Evolutionary conservation across 2,888 invertebrate genomes (phyloP), one percentile per base, ranked within the genome.

Genomic region (Drosophila flavopinicola): DNA sequence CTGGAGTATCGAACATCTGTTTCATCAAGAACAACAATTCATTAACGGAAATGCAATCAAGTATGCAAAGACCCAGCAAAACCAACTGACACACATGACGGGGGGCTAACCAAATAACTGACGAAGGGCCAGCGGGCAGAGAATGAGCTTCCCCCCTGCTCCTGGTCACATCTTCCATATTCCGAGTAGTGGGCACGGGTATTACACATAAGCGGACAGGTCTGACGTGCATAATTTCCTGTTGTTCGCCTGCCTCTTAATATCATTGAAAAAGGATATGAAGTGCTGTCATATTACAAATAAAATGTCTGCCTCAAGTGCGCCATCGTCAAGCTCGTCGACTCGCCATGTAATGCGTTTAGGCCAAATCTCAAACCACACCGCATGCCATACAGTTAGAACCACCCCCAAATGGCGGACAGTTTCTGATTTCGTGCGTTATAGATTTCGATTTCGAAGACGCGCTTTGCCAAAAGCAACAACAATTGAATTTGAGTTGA

Each of bases 191-290:
- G 42, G 57, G 48, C 33, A 54, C 25, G 59, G 61, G 54, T 51
- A 69, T 78, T 79, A 79, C 63, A 73, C 73, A 79, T 78, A 78
- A 78, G 77, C 79, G 63, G 77, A 78, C 77, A 78, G 76, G 64
- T 79, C 73, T 78, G 77, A 78, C 77, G 77, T 78, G 76, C 76
- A 78, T 78, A 78, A 78, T 78, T 78, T 78, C 77, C 77, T 79
- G 77, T 67, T 79, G 73, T 76, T 67, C 52, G 59, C 11, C 41
- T 35, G 66, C 35, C 63, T 56, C 53, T 66, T 63, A 72, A 72
- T 78, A 73, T 61, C 64, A 75, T 68, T 72, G 78, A 63, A 78
- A 78, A 70, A 79, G 77, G 77, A 78, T 79, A 78, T 78, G 77
- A 78, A 76, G 76, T 69, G 61, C 77, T 78, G 77, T 79, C 77